phyloP scores from a whole-genome alignment of 2,113 vertebrate species.

The Spea bombifrons region DNA sequence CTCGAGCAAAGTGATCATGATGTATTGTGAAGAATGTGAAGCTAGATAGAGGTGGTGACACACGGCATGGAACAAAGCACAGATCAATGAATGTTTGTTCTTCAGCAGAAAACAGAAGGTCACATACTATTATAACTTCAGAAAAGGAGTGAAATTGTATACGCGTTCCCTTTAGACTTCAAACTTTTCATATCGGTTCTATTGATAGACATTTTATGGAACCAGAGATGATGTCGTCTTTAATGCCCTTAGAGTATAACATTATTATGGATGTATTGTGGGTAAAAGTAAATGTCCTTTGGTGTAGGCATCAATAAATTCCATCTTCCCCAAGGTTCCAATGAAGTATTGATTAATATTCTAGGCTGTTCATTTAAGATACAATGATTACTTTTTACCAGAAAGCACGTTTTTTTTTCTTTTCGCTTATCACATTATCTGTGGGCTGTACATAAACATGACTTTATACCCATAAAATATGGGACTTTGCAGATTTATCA shows the following conservation, averaged over 20 bases:
- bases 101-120: conserved; percentile 28
- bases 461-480: too few species aligned
- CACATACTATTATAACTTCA: conserved; percentile 4
- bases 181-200: neutral
- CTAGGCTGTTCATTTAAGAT: neutral
- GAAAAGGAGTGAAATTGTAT: neutral
- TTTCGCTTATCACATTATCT: neutral
- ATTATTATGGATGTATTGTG: neutral
- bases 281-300: conserved; percentile 6
- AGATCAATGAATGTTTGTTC: conserved; percentile 39
- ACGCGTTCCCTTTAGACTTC: neutral
- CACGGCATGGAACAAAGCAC: conserved; percentile 23
- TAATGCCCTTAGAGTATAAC: conserved; percentile 1
- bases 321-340: neutral
- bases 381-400: neutral
- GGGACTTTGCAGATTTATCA: too few species aligned
- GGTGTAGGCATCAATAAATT: neutral
- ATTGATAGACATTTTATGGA: neutral
- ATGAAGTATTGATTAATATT: conserved; percentile 3
- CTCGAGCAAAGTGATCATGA: conserved; percentile 26
- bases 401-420: neutral
- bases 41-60: conserved; percentile 15
- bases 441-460: too few species aligned
- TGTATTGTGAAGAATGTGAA: conserved; percentile 7
- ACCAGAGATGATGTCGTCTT: conserved; percentile 6